A percentile compares a stretch with the other conserved stretches of the same genome.
Conservation (phyloP, 1,140 invertebrate species). For the Palaemon carinicauda region DNA sequence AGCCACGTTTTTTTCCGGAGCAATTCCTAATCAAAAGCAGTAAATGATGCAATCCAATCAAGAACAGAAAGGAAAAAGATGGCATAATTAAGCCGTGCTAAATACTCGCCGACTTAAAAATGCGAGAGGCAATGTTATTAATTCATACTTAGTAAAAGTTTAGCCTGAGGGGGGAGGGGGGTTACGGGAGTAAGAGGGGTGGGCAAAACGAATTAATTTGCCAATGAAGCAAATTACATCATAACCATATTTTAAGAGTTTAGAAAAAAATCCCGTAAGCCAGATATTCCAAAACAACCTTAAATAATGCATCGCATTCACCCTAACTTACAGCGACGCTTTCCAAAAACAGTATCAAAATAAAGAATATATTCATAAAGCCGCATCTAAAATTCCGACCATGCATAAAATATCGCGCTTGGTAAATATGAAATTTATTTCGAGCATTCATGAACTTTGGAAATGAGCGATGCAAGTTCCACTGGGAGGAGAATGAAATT, state of each 20-base stretch:
- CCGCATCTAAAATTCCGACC: constrained; percentile 32
- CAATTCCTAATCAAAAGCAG: no score
- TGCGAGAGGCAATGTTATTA: no score
- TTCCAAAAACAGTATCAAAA: constrained; percentile 32
- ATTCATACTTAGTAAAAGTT: no score
- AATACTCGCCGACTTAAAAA: no score
- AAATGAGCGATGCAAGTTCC: neutral
- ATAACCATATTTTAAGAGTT: neutral
- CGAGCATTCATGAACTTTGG: constrained; percentile 10
- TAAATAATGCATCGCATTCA: no score
- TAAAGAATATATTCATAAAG: constrained; percentile 42
- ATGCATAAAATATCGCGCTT: constrained; percentile 26
- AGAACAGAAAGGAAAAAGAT: no score
- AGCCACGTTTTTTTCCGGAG: no score
- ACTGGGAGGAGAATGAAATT: neutral
- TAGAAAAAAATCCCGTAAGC: no score
- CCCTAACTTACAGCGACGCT: neutral
- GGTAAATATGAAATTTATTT: constrained; percentile 33
- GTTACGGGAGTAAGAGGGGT: neutral
- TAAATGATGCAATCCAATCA: no score
- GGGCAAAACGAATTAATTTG: neutral
- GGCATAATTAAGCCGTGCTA: no score
- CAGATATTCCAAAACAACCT: no score
- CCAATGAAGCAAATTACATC: neutral
- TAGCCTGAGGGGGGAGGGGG: neutral